These are phyloP conservation scores for Sesia apiformis DNA, from an alignment of 2,888 invertebrate species.

Conservation along the genomic window DNA sequence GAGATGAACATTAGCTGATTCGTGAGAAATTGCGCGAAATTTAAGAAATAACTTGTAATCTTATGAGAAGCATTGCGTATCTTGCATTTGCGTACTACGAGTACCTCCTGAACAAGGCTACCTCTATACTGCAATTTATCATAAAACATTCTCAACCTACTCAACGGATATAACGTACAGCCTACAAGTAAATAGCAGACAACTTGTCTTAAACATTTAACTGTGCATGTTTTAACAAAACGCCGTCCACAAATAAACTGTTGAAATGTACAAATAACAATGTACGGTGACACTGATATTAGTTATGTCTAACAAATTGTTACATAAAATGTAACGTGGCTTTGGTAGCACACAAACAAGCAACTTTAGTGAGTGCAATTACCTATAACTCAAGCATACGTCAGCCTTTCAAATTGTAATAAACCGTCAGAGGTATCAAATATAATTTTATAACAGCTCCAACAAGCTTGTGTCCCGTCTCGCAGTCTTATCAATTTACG, in stretches of 20 bases:
- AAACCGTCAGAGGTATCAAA: constrained; percentile 30
- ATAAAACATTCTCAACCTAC: background rate
- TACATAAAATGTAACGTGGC: background rate
- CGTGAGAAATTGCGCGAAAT: too few species aligned
- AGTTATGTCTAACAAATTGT: background rate
- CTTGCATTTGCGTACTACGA: too few species aligned
- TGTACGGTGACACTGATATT: background rate
- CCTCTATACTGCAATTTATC: background rate
- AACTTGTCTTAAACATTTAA: background rate
- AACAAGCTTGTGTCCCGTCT: background rate
- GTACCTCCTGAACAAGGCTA: too few species aligned
- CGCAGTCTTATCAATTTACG: constrained; percentile 14
- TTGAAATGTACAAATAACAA: background rate
- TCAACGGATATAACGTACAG: background rate
- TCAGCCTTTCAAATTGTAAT: constrained; percentile 33
- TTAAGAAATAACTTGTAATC: too few species aligned
- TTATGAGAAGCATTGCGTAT: too few species aligned
- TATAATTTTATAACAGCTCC: constrained; percentile 27
- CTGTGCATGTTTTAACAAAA: background rate
- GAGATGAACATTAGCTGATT: too few species aligned
- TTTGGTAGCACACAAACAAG: too few species aligned
- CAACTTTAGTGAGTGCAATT: constrained; percentile 16
- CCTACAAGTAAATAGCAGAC: background rate
- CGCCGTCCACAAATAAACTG: background rate
- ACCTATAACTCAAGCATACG: constrained; percentile 30